phyloP scores from a whole-genome alignment of 2,888 invertebrate species.

The Lochmaea crataegi region DNA sequence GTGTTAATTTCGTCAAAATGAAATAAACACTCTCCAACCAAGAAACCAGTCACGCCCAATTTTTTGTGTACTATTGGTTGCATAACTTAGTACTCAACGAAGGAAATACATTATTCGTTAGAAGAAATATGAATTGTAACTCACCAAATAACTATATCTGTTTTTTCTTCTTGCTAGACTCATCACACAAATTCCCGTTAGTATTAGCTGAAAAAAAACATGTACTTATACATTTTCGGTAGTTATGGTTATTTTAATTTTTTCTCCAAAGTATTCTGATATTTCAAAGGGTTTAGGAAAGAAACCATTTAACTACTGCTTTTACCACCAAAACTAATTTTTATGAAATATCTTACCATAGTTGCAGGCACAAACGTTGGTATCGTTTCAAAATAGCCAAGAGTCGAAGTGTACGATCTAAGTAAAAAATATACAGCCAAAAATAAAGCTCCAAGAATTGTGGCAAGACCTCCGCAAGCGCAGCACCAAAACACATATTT shows the following conservation, averaged over 20 bases:
- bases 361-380: slow-evolving; percentile 95
- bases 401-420: slow-evolving; percentile 81
- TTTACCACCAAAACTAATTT: too few relatives aligned
- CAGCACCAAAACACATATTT: slow-evolving; percentile 88
- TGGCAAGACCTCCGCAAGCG: slow-evolving; percentile 82
- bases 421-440: slow-evolving; percentile 84
- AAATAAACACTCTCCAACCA: too few relatives aligned
- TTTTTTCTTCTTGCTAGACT: slow-evolving; percentile 85
- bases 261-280: too few relatives aligned
- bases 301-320: too few relatives aligned
- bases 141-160: slow-evolving; percentile 89
- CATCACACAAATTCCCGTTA: slow-evolving; percentile 89
- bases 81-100: too few relatives aligned
- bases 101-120: too few relatives aligned
- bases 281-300: too few relatives aligned
- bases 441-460: slow-evolving; percentile 81
- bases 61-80: too few relatives aligned
- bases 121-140: slow-evolving; percentile 54
- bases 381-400: slow-evolving; percentile 88
- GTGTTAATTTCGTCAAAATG: too few relatives aligned
- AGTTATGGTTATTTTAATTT: neutral
- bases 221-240: neutral
- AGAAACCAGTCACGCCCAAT: too few relatives aligned
- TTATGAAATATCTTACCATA: slow-evolving; percentile 73
- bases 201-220: slow-evolving; percentile 74